Evolutionary conservation across 2,888 invertebrate genomes (phyloP).

Genomic region (Anthophora plumipes): DNA sequence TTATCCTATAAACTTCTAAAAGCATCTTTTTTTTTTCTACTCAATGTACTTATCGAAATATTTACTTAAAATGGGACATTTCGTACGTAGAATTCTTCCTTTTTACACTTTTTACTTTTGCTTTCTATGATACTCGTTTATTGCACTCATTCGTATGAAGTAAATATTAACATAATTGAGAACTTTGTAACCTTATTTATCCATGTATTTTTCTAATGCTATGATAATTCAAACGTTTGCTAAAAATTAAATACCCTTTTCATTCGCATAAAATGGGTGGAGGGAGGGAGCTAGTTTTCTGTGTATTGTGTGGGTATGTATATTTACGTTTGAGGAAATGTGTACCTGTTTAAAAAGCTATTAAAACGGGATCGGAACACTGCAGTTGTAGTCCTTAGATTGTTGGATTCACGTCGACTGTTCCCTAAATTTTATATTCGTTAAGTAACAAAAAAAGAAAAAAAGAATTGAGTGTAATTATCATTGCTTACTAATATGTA

Average conservation of each 20-base stretch:
- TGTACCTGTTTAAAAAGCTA: constrained; percentile 12
- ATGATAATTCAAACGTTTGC: too few species aligned
- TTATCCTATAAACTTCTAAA: too few species aligned
- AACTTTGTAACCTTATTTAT: too few species aligned
- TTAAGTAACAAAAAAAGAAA: constrained; percentile 9
- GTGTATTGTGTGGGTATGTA: not conserved
- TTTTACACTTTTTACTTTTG: too few species aligned
- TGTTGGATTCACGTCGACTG: constrained; percentile 16
- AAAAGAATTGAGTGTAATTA: too few species aligned
- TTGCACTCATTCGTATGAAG: not conserved
- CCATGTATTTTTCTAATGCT: too few species aligned
- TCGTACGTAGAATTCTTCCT: not conserved
- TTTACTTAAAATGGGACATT: too few species aligned
- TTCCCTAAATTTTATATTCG: not conserved
- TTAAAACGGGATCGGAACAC: not conserved
- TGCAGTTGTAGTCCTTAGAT: constrained; percentile 30
- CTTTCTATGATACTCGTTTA: not conserved
- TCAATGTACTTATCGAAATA: too few species aligned
- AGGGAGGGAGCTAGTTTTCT: not conserved
- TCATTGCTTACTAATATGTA: too few species aligned
- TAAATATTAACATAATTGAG: too few species aligned
- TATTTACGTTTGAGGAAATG: constrained; percentile 15
- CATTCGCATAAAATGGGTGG: constrained; percentile 19
- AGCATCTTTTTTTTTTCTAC: too few species aligned
- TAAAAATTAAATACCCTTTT: not conserved